Base-by-base conservation (phyloP, 35 echinoderm and acorn worm species). In the Ophioderma brevispina region DNA sequence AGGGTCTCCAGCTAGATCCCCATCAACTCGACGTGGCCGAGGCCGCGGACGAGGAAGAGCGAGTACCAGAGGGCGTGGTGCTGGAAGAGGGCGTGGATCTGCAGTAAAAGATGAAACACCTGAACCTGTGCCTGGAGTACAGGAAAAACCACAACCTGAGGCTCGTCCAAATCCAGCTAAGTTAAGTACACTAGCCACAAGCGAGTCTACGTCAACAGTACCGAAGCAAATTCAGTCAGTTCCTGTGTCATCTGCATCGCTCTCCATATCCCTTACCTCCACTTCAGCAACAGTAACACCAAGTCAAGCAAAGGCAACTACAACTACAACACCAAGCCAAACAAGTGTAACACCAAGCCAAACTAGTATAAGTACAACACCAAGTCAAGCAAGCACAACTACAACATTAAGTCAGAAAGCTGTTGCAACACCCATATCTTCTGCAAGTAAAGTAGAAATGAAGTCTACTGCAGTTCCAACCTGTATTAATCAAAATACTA, bases 1-100 rank as follows among this genome's bases (percentile, higher is more conserved):
- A 34, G 35, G 80, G 28, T 76, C 82, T 0, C 83, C 75, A n/a
- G 82, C 75, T 8, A 37, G 40, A 55, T 39, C 82, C 36, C 13
- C 70, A 37, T 33, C 64, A 37, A 35, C 56, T 79, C 33, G 49
- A 76, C 82, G 90, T 25, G 86, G 86, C 23, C 36, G 85, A 39
- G 86, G 85, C 43, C 50, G 79, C 55, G 92, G 92, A 77, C 78
- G 92, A 23, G 92, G 92, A 37, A 81, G 86, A 42, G 42, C 41
- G 25, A 75, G 86, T 49, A 36, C 56, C 19, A 88, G 92, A 76
- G 85, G 92, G 42, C 37, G 86, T n/a, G 50, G 43, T 80, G 43
- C 33, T 14, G 78, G 78, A 37, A 80, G 76, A 39, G 39, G 33
- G 0, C 15, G 76, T 52, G 87, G 80, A 81, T n/a, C 33, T 81